These are phyloP conservation scores for Pachypanchax playfairii DNA, from an alignment of 2,113 vertebrate species.

Conservation along the genomic window DNA sequence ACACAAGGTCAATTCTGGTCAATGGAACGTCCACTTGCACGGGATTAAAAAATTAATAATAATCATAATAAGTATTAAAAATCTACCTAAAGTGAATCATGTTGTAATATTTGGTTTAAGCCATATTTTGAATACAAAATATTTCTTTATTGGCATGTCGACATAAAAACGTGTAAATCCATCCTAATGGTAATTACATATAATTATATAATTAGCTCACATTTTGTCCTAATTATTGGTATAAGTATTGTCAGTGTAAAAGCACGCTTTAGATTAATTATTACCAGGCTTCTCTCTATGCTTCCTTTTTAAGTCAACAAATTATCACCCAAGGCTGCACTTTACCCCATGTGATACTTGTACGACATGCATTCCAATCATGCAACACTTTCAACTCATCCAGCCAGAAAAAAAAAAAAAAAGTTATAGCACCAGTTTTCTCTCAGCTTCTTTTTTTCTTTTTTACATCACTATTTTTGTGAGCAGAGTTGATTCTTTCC, in stretches of 20 bases:
- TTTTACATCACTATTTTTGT: background rate
- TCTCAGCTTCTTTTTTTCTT: background rate
- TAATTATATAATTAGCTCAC: slow-evolving; percentile 65
- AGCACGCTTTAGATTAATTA: slow-evolving; percentile 81
- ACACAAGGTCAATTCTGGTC: slow-evolving; percentile 61
- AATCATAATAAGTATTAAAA: too few species aligned
- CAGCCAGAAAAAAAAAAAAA: slow-evolving; percentile 25
- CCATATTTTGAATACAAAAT: background rate
- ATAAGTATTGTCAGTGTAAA: slow-evolving; percentile 59
- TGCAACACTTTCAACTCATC: slow-evolving; percentile 45
- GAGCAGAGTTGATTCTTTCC: slow-evolving; percentile 47
- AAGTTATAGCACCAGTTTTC: slow-evolving; percentile 23
- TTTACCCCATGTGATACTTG: slow-evolving; percentile 74
- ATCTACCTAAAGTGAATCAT: slow-evolving; percentile 36
- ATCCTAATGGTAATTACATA: slow-evolving; percentile 18
- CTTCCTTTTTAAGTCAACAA: slow-evolving; percentile 72
- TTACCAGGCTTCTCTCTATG: slow-evolving; percentile 72
- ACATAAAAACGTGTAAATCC: background rate
- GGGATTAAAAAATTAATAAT: too few species aligned
- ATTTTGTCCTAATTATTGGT: slow-evolving; percentile 49
- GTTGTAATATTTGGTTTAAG: slow-evolving; percentile 3
- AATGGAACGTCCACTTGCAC: slow-evolving; percentile 42
- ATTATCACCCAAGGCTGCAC: slow-evolving; percentile 71
- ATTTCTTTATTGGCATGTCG: background rate
- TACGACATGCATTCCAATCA: slow-evolving; percentile 70